Conservation (phyloP, 2,888 invertebrate species). For the Lithophane ornitopus region DNA sequence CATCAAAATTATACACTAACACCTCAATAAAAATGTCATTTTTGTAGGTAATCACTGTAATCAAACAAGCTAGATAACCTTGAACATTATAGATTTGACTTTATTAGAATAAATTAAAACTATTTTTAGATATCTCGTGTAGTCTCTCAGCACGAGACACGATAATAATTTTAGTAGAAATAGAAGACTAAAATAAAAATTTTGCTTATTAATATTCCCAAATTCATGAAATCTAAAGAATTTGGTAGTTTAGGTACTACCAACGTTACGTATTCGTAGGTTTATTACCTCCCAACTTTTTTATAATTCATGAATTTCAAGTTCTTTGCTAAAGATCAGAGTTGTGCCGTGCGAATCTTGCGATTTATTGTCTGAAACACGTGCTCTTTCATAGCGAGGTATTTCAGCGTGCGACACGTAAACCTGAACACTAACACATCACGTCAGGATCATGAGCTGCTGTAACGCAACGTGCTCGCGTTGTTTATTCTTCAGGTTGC, state of each 20-base stretch:
- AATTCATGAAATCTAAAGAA: conserved; percentile 2
- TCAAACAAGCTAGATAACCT: conserved; percentile 27
- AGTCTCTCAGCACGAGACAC: conserved; percentile 6
- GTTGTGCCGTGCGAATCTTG: neutral
- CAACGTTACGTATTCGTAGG: neutral
- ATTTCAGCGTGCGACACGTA: conserved; percentile 27
- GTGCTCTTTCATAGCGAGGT: neutral
- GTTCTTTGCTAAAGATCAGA: conserved; percentile 18
- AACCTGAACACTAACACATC: conserved; percentile 37
- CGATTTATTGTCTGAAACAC: conserved; percentile 6
- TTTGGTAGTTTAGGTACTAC: neutral
- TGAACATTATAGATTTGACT: conserved; percentile 40
- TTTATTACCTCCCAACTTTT: neutral
- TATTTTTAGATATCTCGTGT: conserved; percentile 15
- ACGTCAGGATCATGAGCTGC: conserved; percentile 38
- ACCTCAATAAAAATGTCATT: neutral
- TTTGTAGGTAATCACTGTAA: neutral
- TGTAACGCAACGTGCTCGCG: conserved; percentile 50
- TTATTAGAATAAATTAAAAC: neutral
- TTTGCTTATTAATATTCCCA: neutral
- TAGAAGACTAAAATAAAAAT: neutral
- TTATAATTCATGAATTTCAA: neutral
- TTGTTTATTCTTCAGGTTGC: conserved; percentile 42
- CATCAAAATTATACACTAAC: neutral
- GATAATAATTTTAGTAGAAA: neutral